These are phyloP conservation scores for Ethmia dodecea DNA, from an alignment of 2,888 invertebrate genomes.

Conservation along the genomic window DNA sequence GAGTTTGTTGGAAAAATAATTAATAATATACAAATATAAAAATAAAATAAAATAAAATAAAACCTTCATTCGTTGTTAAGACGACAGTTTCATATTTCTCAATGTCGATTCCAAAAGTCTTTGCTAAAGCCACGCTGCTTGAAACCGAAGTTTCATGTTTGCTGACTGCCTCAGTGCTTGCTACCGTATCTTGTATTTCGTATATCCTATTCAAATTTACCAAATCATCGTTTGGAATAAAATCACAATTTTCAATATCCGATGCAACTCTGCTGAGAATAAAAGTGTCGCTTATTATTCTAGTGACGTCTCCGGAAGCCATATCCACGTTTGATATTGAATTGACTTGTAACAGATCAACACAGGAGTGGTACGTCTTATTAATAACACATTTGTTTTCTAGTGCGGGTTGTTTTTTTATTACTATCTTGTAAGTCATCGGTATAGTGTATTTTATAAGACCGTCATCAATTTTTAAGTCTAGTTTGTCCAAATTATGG, in stretches of 20 bases:
- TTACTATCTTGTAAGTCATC: constrained; percentile 53
- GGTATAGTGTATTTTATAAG: constrained; percentile 53
- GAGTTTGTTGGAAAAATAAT: too few relatives aligned
- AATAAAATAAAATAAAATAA: too few relatives aligned
- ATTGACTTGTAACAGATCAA: constrained; percentile 40
- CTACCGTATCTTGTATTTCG: too few relatives aligned
- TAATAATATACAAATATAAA: too few relatives aligned
- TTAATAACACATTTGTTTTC: constrained; percentile 5
- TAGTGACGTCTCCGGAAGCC: constrained; percentile 36
- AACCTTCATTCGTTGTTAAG: too few relatives aligned
- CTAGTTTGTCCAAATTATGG: constrained; percentile 50
- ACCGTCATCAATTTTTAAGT: constrained; percentile 41
- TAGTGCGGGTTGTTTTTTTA: constrained; percentile 32
- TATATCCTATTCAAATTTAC: too few relatives aligned
- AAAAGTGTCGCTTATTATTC: constrained; percentile 45
- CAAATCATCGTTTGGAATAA: constrained; percentile 4
- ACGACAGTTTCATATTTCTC: too few relatives aligned
- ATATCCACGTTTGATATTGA: constrained; percentile 28
- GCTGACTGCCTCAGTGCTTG: too few relatives aligned
- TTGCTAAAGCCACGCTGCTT: too few relatives aligned
- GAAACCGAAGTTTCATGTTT: too few relatives aligned
- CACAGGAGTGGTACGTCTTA: constrained; percentile 59
- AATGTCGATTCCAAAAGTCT: too few relatives aligned
- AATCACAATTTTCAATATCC: constrained; percentile 14
- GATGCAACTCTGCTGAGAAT: constrained; percentile 27